Evolutionary conservation across 2,888 invertebrate genomes (phyloP), one percentile per base, ranked within the genome.

Genomic region (Eupithecia centaureata): DNA sequence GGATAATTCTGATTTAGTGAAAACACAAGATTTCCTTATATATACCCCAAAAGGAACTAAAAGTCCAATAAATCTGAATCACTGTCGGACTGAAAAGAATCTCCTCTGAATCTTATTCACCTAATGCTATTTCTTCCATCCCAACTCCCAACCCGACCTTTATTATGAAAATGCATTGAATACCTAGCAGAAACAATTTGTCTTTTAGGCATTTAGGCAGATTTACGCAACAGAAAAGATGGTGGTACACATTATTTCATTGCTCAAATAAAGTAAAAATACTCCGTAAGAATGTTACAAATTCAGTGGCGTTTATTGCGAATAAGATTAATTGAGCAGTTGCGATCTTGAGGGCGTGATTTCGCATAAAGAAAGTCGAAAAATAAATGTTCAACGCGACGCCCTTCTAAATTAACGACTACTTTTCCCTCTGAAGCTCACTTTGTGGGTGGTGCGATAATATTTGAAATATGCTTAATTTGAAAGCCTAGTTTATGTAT

Each of bases 11-110:
- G 47, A 47, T 47, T 27, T 52, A 27, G 13, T 27, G 27, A 52
- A 27, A 52, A 27, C 52, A 15, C 25, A 52, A 7, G 52, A 52
- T 87, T 87, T 81, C 81, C 80, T 27, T 33, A 54, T 27, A 30
- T 25, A 64, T 77, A 78, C 81, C 80, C 78, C 77, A 77, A 76
- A 77, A 78, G 82, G 84, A 85, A 86, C 81, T 83, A 82, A 54
- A 82, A 80, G 79, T 77, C 80, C 81, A 85, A 86, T 88, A 88
- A 88, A 89, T 88, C 86, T 86, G 84, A 87, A 87, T 89, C 88
- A 86, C 81, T 76, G 77, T 74, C 79, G 74, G 79, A 67, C 75
- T 73, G 73, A 76, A 75, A 59, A 56, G 28, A 66, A 71, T 69
- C 68, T 68, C 67, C 64, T 66, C 65, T 71, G 71, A 71, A 72